A percentile compares a stretch with the other conserved stretches of the same genome.
Conservation (phyloP, 1,140 invertebrate genomes). For the Tachypleus tridentatus region DNA sequence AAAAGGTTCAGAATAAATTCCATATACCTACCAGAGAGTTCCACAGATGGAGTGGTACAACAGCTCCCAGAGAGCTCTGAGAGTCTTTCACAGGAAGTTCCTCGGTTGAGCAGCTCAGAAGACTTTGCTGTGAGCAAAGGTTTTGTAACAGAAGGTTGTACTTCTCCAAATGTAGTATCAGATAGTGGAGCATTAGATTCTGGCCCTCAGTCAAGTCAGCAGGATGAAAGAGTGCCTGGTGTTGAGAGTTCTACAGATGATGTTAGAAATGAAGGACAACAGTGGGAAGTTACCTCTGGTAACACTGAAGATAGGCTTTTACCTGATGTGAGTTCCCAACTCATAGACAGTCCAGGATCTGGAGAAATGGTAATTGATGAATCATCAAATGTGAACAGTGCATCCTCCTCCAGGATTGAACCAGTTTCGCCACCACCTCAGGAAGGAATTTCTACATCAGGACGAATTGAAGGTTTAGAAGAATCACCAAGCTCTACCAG, state of each 20-base stretch:
- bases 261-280: constrained; percentile 7
- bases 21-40: constrained; percentile 20
- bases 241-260: constrained; percentile 12
- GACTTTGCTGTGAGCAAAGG: not conserved
- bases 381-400: constrained; percentile 14
- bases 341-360: constrained; percentile 37
- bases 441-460: constrained; percentile 15
- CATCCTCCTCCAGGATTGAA: constrained; percentile 20
- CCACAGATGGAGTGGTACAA: constrained; percentile 17
- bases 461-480: too few relatives aligned
- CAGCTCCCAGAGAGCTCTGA: constrained; percentile 19
- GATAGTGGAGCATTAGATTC: constrained; percentile 1
- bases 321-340: not conserved
- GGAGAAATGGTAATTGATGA: constrained; percentile 50
- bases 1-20: not conserved
- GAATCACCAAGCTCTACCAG: not conserved
- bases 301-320: constrained; percentile 11
- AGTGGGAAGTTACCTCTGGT: constrained; percentile 13
- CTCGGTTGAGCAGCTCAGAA: constrained; percentile 13
- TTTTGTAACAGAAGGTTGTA: not conserved
- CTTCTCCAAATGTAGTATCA: not conserved
- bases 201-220: constrained; percentile 10
- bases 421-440: constrained; percentile 13
- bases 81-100: constrained; percentile 8
- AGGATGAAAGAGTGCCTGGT: constrained; percentile 9